Conservation (phyloP, 2,888 invertebrate genomes). For the Melanostoma scalare region DNA sequence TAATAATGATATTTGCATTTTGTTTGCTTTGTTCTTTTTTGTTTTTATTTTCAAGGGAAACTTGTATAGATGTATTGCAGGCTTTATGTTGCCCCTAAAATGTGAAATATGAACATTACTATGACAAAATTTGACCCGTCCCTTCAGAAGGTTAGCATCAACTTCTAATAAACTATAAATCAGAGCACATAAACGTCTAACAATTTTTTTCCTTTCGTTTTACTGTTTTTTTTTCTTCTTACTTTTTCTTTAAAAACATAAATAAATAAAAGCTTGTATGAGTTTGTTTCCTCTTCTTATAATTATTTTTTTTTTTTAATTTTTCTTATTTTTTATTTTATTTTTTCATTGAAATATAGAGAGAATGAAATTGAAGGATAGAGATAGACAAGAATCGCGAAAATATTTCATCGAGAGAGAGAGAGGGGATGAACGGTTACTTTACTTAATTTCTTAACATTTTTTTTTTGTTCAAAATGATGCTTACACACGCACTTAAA, state of each 20-base stretch:
- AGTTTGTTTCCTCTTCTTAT: slow-evolving; percentile 45
- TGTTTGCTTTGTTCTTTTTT: slow-evolving; percentile 15
- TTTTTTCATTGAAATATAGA: slow-evolving; percentile 59
- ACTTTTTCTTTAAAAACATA: slow-evolving; percentile 54
- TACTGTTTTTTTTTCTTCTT: slow-evolving; percentile 20
- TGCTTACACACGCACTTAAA: slow-evolving; percentile 40
- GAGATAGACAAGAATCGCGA: slow-evolving; percentile 47
- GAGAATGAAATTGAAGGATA: slow-evolving; percentile 66
- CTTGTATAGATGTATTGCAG: slow-evolving; percentile 53
- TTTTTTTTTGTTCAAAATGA: slow-evolving; percentile 40
- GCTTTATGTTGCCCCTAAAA: slow-evolving; percentile 37
- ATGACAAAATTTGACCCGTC: slow-evolving; percentile 36
- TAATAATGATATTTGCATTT: slow-evolving; percentile 42
- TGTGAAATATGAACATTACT: slow-evolving; percentile 55
- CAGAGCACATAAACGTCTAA: slow-evolving; percentile 24
- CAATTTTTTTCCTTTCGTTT: slow-evolving; percentile 17
- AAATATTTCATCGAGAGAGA: slow-evolving; percentile 34
- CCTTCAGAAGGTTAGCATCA: slow-evolving; percentile 33
- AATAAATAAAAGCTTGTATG: slow-evolving; percentile 70
- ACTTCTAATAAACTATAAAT: neutral
- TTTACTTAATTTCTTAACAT: slow-evolving; percentile 26
- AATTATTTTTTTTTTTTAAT: slow-evolving; percentile 35
- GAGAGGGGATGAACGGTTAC: slow-evolving; percentile 29
- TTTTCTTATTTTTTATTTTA: slow-evolving; percentile 20
- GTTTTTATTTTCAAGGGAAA: slow-evolving; percentile 42